These are phyloP conservation scores for Drosophila nebulosa DNA, from an alignment of 1,140 invertebrate species.

Conservation along the genomic window DNA sequence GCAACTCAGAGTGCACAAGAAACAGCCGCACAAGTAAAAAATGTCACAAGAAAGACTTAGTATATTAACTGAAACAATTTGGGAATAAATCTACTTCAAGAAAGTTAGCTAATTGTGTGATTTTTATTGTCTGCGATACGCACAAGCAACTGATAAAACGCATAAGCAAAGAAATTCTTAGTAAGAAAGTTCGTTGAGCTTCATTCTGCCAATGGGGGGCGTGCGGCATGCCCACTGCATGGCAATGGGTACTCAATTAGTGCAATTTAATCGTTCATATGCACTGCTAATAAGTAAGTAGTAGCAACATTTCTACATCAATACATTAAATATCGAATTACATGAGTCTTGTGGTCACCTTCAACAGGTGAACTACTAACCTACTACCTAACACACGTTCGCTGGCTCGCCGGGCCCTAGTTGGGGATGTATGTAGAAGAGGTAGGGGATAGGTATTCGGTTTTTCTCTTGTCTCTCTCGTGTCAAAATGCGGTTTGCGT, in stretches of 20 bases:
- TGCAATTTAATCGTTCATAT: not conserved
- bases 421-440: not conserved
- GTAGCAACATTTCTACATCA: not conserved
- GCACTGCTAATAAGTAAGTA: not conserved
- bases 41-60: too few relatives aligned
- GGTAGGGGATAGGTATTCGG: not conserved
- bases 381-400: conserved; percentile 7
- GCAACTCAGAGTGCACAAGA: too few relatives aligned
- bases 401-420: not conserved
- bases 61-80: too few relatives aligned
- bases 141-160: too few relatives aligned
- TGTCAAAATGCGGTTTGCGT: conserved; percentile 3
- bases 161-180: too few relatives aligned
- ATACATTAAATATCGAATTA: conserved; percentile 36
- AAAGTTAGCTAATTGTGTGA: too few relatives aligned
- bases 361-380: conserved; percentile 64
- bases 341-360: conserved; percentile 38
- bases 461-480: not conserved
- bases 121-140: too few relatives aligned
- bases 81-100: too few relatives aligned
- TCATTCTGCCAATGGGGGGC: too few relatives aligned
- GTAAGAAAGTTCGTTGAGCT: too few relatives aligned
- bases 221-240: too few relatives aligned
- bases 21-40: too few relatives aligned
- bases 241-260: not conserved